Percentiles rank a stretch among this genome's conserved stretches.
Conservation (phyloP, 2,113 vertebrate genomes). For the Lagenorhynchus albirostris region DNA sequence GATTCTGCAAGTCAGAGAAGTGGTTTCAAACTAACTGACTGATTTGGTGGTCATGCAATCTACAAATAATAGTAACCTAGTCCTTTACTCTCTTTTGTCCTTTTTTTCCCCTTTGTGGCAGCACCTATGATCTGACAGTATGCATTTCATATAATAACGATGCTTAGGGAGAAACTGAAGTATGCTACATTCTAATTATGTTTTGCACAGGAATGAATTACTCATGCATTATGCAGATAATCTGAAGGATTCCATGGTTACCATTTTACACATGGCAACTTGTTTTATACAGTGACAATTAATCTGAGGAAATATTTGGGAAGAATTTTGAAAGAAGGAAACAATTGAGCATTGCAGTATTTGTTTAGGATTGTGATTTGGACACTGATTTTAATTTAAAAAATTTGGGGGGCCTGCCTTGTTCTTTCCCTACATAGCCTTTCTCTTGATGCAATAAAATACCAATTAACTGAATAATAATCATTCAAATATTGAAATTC, state of each 20-base stretch:
- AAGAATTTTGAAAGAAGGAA: constrained; percentile 72
- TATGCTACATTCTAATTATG: constrained; percentile 75
- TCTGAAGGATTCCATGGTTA: constrained; percentile 82
- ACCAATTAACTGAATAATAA: background rate
- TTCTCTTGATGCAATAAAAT: background rate
- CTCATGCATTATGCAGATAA: constrained; percentile 77
- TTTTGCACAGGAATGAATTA: constrained; percentile 77
- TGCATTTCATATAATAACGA: constrained; percentile 48
- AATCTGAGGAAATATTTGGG: constrained; percentile 79
- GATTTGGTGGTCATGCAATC: constrained; percentile 23
- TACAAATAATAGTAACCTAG: background rate
- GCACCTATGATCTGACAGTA: constrained; percentile 49
- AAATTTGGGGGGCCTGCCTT: background rate
- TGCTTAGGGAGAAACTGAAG: constrained; percentile 68
- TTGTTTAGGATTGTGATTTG: constrained; percentile 62
- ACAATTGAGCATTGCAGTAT: constrained; percentile 69
- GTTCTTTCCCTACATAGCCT: background rate
- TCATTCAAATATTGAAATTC: background rate
- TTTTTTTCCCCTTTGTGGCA: background rate
- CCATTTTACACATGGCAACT: constrained; percentile 77
- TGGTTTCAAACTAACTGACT: background rate
- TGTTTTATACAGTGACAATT: constrained; percentile 80
- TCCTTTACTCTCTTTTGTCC: background rate
- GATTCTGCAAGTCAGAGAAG: background rate
- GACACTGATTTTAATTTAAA: constrained; percentile 8